Base-by-base conservation (phyloP, 2,888 invertebrate species). In the Ctena decussata region DNA sequence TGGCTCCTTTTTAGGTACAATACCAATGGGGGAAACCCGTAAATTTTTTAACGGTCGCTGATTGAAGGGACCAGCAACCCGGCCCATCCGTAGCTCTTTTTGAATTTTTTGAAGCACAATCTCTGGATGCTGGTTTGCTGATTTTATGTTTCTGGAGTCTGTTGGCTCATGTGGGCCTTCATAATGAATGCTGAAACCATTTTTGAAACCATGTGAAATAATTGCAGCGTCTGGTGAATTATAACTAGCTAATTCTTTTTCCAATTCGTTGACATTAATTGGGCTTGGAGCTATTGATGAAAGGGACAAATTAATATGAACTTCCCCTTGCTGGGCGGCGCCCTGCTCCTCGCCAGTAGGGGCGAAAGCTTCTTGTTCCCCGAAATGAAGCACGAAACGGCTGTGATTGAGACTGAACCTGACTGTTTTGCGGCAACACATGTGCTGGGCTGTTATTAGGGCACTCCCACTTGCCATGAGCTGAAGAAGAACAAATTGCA, bases 1-100 rank as follows among this genome's bases (percentile, higher is more conserved):
- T 24, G 37, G 35, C n/a, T 73, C 72, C 18, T 65, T 73, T 60
- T 73, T 11, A 18, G 78, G 73, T 24, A 80, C 76, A 8, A 81
- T 49, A 3, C 81, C 81, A 32, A 81, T 27, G 18, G 81, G 81
- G 0, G 81, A 81, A 27, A 81, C 53, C 8, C 57, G 41, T 65
- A 76, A 71, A 39, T 49, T 39, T 53, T 1, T 1, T 65, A 76
- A n/a, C 32, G 70, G 74, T 0, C 35, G 24, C 8, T 24, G 5
- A 27, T 15, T 11, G 37, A 73, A 49, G 27, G 80, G 27, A 3
- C 72, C 60, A 60, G 60, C 60, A 6, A 60, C 60, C 32, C 60
- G 21, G 18, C 60, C 49, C 6, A 8, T 21, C 30, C 32, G 37
- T 41, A 77, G 18, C 21, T 60, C 30, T 2, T 5, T 18, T 27